These are phyloP conservation scores for Ovibos moschatus DNA, from an alignment of 2,113 vertebrate genomes.

Conservation along the genomic window DNA sequence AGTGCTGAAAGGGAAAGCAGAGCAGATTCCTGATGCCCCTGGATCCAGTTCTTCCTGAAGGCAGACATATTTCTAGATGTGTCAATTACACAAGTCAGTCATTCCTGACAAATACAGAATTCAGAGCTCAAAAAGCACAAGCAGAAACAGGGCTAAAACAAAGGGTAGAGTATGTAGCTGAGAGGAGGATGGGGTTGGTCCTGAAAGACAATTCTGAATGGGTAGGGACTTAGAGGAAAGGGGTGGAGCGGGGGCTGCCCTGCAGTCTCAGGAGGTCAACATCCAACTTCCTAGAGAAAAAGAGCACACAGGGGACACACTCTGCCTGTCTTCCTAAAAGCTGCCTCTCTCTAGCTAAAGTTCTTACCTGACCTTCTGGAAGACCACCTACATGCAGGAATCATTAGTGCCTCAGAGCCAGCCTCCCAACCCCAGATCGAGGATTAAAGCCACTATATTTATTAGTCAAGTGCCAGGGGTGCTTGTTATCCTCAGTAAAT, in stretches of 20 bases:
- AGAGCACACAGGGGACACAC: accelerated
- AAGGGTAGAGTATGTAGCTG: background rate
- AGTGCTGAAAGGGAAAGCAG: background rate
- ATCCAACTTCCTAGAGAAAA: background rate
- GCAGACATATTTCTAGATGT: background rate
- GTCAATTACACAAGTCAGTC: background rate
- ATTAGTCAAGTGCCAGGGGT: constrained; percentile 73
- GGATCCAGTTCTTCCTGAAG: constrained; percentile 8
- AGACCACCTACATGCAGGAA: constrained; percentile 34
- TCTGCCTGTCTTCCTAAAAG: background rate
- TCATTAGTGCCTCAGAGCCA: constrained; percentile 40
- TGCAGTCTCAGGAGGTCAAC: background rate
- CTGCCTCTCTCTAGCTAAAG: background rate
- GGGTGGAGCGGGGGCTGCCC: background rate
- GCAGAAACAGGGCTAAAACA: background rate
- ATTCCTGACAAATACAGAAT: background rate
- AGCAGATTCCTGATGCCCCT: background rate
- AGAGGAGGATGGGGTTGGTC: background rate
- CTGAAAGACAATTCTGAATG: background rate
- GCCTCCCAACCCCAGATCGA: background rate
- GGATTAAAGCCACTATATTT: constrained; percentile 6
- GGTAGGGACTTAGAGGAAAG: background rate
- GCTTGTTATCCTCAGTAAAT: constrained; percentile 66
- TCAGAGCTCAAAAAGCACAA: background rate
- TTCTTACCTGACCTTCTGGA: constrained; percentile 23